Percentiles rank a stretch among this genome's conserved stretches.
Conservation (phyloP, 2,113 vertebrate species). For the Daubentonia madagascariensis region DNA sequence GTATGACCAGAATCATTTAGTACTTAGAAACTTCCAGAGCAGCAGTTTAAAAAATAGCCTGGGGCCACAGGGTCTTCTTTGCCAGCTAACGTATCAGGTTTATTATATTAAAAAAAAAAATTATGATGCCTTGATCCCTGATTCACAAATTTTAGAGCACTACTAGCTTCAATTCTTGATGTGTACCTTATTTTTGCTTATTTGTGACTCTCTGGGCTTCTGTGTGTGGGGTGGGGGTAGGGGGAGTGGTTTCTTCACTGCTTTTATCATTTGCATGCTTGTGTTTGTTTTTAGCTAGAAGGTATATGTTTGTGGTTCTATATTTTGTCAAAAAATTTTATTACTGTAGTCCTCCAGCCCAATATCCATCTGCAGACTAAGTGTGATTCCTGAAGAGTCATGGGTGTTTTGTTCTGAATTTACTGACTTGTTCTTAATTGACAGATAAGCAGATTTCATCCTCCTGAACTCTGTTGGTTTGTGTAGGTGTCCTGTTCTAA, state of each 20-base stretch:
- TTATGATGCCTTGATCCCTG: not conserved
- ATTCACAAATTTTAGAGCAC: not conserved
- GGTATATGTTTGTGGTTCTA: not conserved
- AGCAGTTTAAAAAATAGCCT: conserved; percentile 64
- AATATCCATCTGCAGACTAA: not conserved
- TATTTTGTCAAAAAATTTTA: not conserved
- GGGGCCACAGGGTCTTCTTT: conserved; percentile 51
- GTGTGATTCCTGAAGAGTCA: conserved; percentile 5
- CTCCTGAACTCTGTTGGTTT: not conserved
- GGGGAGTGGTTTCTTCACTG: not conserved
- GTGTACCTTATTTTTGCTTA: not conserved
- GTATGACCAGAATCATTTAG: conserved; percentile 57
- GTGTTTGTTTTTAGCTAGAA: not conserved
- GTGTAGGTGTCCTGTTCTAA: fast-evolving
- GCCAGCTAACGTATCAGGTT: conserved; percentile 12
- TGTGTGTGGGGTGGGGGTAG: not conserved
- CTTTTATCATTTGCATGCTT: not conserved
- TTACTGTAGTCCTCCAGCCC: not conserved
- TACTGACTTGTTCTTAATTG: not conserved
- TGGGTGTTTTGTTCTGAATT: not conserved
- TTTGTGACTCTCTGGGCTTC: not conserved
- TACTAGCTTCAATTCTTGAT: not conserved
- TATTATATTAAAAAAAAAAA: conserved; percentile 8
- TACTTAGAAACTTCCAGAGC: conserved; percentile 56
- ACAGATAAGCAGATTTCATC: conserved; percentile 6